A percentile compares a stretch with the other conserved stretches of the same genome.
Evolutionary conservation across 2,797 vertebrate genomes (phyloP).

Genomic region (Anisognathus igniventris): DNA sequence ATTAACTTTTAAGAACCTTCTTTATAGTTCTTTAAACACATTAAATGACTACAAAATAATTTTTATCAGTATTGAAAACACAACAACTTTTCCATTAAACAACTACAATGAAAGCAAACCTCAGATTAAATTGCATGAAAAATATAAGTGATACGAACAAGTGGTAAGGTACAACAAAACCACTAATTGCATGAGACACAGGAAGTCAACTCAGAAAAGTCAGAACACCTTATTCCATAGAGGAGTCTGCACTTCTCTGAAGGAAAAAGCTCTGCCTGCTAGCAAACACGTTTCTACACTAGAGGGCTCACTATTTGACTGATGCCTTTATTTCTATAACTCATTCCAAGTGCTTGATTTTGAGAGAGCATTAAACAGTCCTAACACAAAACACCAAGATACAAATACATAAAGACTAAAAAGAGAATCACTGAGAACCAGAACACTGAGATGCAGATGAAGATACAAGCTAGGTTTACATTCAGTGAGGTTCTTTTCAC

Average conservation of each 20-base stretch:
- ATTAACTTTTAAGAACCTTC: not conserved
- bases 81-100: not conserved
- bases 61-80: not conserved
- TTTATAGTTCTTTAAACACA: not conserved
- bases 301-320: not conserved
- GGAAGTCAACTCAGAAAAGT: not conserved
- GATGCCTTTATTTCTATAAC: not conserved
- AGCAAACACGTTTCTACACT: not conserved
- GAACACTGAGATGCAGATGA: not conserved
- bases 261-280: not conserved
- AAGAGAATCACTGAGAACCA: not conserved
- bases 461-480: not conserved
- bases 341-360: not conserved
- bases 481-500: not conserved
- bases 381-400: not conserved
- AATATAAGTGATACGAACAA: accelerated
- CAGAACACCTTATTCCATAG: not conserved
- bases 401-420: not conserved
- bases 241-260: not conserved
- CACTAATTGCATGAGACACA: not conserved
- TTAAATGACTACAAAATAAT: not conserved
- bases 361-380: not conserved
- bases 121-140: not conserved
- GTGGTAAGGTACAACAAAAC: not conserved
- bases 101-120: not conserved